These are phyloP conservation scores for Ancistrus triradiatus DNA, from an alignment of 2,113 vertebrate genomes.

Conservation along the genomic window DNA sequence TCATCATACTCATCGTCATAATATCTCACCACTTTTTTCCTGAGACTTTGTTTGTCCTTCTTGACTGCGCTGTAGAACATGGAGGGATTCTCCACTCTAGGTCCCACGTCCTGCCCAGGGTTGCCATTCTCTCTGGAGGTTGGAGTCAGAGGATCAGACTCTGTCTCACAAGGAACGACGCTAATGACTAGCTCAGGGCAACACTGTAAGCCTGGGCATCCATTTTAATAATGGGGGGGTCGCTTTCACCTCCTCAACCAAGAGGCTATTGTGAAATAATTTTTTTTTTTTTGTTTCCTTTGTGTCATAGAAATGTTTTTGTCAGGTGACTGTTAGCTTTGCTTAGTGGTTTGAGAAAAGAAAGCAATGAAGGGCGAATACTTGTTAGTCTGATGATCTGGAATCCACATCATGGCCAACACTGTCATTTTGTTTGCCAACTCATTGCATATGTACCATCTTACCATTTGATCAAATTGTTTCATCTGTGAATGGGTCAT, in stretches of 20 bases:
- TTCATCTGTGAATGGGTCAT: slow-evolving; percentile 44
- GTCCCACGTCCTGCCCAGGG: slow-evolving; percentile 81
- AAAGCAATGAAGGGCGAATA: slow-evolving; percentile 62
- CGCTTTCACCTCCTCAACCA: slow-evolving; percentile 48
- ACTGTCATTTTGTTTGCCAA: slow-evolving; percentile 31
- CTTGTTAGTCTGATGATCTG: slow-evolving; percentile 62
- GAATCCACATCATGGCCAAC: slow-evolving; percentile 35
- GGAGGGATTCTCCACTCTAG: slow-evolving; percentile 77
- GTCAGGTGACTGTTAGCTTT: slow-evolving; percentile 45
- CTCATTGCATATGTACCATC: slow-evolving; percentile 32
- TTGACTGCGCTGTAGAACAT: slow-evolving; percentile 84
- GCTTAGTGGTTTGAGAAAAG: slow-evolving; percentile 62
- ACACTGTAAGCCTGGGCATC: slow-evolving; percentile 73
- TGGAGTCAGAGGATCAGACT: slow-evolving; percentile 76
- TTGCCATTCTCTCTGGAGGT: slow-evolving; percentile 82
- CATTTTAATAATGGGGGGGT: slow-evolving; percentile 67
- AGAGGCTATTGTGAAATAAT: slow-evolving; percentile 48
- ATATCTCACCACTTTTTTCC: slow-evolving; percentile 88
- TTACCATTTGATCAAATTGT: slow-evolving; percentile 39
- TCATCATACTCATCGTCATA: slow-evolving; percentile 54
- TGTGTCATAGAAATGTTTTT: slow-evolving; percentile 13
- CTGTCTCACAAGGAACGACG: slow-evolving; percentile 51
- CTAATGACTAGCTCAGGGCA: slow-evolving; percentile 57
- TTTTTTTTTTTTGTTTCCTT: slow-evolving; percentile 7
- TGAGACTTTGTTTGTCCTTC: slow-evolving; percentile 83